Evolutionary conservation across 2,888 invertebrate genomes (phyloP), one percentile per base, ranked within the genome.

Genomic region (Ellobium chinense): DNA sequence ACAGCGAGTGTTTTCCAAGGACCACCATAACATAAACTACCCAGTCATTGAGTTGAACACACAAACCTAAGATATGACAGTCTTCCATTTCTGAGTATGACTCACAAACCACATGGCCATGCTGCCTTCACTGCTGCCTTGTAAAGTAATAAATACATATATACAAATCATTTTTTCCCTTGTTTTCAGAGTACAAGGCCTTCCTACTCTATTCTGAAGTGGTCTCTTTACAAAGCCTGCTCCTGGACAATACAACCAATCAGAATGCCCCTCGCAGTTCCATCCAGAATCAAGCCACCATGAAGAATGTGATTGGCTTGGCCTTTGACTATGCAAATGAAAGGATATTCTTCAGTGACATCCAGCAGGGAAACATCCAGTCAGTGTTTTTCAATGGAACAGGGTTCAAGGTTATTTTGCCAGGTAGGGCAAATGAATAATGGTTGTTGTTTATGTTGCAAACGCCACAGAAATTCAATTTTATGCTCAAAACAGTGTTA

Each of bases 261-360:
- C 79, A 74, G 37, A 86, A 86, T 69, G 95, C 95, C 88, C 97
- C 97, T 0, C 95, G 95, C 87, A 95, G 95, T 66, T 94, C 95
- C 58, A 96, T 97, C 78, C 94, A 95, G 83, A 95, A 96, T 90
- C 93, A 95, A 83, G 95, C 95, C 5, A 93, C 95, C 88, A 96
- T 97, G 95, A 94, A 96, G 79, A 97, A 97, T 93, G 97, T 96
- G 12, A 97, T 97, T 88, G 97, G 96, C 31, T 94, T 98, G 75
- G 95, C 96, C 1, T 97, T 95, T 93, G 96, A 97, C 93, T 97
- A 96, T 93, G 93, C 94, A 21, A 79, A 82, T 81, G 94, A 95
- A 86, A 94, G 95, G 72, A 94, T 97, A 70, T 97, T 96, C 94
- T 98, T 97, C 94, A 97, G 97, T 0, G 97, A 97, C 93, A 97